Evolutionary conservation across 2,888 invertebrate species (phyloP).

Genomic region (Temnothorax unifasciatus): DNA sequence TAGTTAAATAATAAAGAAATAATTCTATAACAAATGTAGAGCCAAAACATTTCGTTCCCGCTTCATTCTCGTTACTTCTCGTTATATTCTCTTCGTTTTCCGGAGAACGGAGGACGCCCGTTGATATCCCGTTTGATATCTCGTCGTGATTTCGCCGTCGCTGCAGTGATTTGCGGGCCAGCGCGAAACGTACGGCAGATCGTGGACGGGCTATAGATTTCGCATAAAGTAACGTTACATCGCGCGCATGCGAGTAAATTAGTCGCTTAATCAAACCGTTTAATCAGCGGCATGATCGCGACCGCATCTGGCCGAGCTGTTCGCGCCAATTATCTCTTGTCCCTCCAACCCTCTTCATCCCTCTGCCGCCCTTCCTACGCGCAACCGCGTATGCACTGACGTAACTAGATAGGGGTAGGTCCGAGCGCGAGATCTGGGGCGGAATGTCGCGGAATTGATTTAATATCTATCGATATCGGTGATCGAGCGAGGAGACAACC

Average conservation of each 20-base stretch:
- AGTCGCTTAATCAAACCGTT: slow-evolving; percentile 85
- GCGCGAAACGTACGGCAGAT: slow-evolving; percentile 30
- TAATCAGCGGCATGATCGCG: slow-evolving; percentile 85
- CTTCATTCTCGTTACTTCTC: neutral
- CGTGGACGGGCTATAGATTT: slow-evolving; percentile 72
- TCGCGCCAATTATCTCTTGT: slow-evolving; percentile 78
- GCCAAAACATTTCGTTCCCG: neutral
- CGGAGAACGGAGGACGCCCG: neutral
- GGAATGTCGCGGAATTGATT: neutral
- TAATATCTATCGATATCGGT: neutral
- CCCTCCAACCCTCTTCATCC: neutral
- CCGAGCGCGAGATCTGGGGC: neutral
- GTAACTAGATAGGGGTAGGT: slow-evolving; percentile 21
- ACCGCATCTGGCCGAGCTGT: slow-evolving; percentile 83
- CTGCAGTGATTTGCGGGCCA: slow-evolving; percentile 31
- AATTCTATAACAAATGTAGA: neutral
- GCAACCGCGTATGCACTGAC: slow-evolving; percentile 32
- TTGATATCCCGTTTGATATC: slow-evolving; percentile 19
- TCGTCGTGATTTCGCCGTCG: neutral
- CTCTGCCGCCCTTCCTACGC: neutral
- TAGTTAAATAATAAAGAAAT: neutral
- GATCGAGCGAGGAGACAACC: neutral
- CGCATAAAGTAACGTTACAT: slow-evolving; percentile 75
- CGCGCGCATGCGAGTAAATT: slow-evolving; percentile 79
- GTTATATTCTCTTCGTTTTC: neutral